phyloP scores from a whole-genome alignment of 1,140 invertebrate genomes.

The Plutomurus gul region DNA sequence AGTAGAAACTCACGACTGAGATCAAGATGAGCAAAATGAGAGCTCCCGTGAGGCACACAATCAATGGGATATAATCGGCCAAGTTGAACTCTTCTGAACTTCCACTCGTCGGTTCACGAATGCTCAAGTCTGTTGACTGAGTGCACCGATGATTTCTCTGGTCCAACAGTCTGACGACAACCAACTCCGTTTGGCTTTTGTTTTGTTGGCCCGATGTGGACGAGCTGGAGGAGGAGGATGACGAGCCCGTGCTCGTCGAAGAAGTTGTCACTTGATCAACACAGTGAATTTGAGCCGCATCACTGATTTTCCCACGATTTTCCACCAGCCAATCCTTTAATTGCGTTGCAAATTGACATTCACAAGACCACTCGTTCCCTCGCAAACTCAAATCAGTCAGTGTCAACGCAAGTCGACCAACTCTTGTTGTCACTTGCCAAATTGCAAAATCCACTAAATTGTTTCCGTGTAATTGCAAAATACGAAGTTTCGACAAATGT shows the following conservation, averaged over 20 bases:
- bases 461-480: conserved; percentile 78
- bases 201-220: neutral
- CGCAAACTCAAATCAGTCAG: conserved; percentile 73
- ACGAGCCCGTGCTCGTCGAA: neutral
- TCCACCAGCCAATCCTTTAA: conserved; percentile 74
- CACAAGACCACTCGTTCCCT: conserved; percentile 84
- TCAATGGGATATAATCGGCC: conserved; percentile 41
- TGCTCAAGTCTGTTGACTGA: conserved; percentile 49
- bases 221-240: neutral
- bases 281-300: conserved; percentile 49
- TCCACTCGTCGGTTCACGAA: conserved; percentile 38
- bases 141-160: conserved; percentile 46
- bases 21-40: conserved; percentile 43
- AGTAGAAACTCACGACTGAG: conserved; percentile 64
- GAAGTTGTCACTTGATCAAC: conserved; percentile 44
- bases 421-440: conserved; percentile 68
- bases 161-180: conserved; percentile 48
- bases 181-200: conserved; percentile 41
- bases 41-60: conserved; percentile 30
- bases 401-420: conserved; percentile 63
- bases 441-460: conserved; percentile 72
- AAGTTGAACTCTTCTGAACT: conserved; percentile 30
- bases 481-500: conserved; percentile 69
- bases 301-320: conserved; percentile 48
- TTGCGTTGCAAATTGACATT: conserved; percentile 79